A percentile compares a stretch with the other conserved stretches of the same genome.
Evolutionary conservation across 2,888 invertebrate genomes (phyloP).

Genomic region (Empis stercorea): DNA sequence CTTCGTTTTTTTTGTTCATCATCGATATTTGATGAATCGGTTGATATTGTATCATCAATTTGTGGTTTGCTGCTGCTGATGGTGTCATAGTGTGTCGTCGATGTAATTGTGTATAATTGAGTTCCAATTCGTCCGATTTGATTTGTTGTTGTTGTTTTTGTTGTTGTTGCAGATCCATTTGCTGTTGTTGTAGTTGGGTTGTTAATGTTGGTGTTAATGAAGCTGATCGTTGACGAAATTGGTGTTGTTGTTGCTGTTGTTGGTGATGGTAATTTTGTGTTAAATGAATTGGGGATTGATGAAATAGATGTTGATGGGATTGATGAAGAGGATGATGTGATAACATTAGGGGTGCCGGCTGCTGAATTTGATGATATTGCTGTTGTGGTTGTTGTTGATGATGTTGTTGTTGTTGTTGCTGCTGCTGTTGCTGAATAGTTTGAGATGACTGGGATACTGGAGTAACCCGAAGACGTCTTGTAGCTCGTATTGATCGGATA

Average conservation of each 20-base stretch:
- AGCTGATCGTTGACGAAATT: neutral
- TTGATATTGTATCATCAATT: constrained; percentile 16
- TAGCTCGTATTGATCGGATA: constrained; percentile 1
- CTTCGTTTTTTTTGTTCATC: constrained; percentile 20
- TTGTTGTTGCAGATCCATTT: neutral
- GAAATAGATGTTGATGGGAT: neutral
- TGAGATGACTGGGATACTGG: constrained; percentile 2
- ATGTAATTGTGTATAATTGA: constrained; percentile 9
- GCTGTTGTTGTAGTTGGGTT: neutral
- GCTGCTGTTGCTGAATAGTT: constrained; percentile 1
- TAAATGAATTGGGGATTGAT: neutral
- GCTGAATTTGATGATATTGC: neutral
- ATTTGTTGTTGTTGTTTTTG: constrained; percentile 4
- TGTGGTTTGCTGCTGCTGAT: constrained; percentile 2
- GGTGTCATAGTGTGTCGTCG: constrained; percentile 14
- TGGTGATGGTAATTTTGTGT: neutral
- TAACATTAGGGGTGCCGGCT: neutral
- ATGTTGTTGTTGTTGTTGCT: neutral
- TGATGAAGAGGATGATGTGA: neutral
- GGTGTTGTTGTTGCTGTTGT: neutral
- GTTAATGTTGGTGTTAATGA: neutral
- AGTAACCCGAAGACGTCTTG: neutral
- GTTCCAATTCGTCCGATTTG: neutral
- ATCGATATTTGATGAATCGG: constrained; percentile 15
- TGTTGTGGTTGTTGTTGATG: neutral